phyloP scores from a whole-genome alignment of 2,113 vertebrate species.

The Embiotoca jacksoni region DNA sequence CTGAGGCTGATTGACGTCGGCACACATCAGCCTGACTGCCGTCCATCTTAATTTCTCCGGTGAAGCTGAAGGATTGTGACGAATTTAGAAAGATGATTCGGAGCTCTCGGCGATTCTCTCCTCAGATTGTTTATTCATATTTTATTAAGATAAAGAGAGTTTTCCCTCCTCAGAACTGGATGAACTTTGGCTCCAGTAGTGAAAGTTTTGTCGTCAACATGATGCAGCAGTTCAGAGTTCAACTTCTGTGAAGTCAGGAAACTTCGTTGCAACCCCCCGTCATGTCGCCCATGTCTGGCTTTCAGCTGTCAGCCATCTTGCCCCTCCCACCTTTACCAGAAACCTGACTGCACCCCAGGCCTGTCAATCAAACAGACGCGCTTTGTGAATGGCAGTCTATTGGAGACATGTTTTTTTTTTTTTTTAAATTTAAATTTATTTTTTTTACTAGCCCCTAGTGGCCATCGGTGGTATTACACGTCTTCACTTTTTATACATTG shows the following conservation, averaged over 20 bases:
- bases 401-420: too few relatives aligned
- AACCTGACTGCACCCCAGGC: too few relatives aligned
- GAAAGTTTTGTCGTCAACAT: constrained; percentile 21
- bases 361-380: too few relatives aligned
- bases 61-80: constrained; percentile 45
- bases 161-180: constrained; percentile 8
- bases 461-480: too few relatives aligned
- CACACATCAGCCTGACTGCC: constrained; percentile 39
- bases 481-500: too few relatives aligned
- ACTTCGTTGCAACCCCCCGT: not conserved
- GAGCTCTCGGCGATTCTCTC: constrained; percentile 24
- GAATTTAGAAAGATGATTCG: constrained; percentile 33
- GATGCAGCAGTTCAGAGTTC: constrained; percentile 10
- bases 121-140: constrained; percentile 26
- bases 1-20: constrained; percentile 56
- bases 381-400: too few relatives aligned
- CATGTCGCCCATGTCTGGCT: too few relatives aligned
- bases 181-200: constrained; percentile 35
- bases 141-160: not conserved
- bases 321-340: too few relatives aligned
- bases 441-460: too few relatives aligned
- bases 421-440: too few relatives aligned
- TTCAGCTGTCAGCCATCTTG: too few relatives aligned
- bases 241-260: constrained; percentile 16
- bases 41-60: constrained; percentile 42